Evolutionary conservation across 2,113 vertebrate genomes (phyloP).

Genomic region (Scopus umbretta): DNA sequence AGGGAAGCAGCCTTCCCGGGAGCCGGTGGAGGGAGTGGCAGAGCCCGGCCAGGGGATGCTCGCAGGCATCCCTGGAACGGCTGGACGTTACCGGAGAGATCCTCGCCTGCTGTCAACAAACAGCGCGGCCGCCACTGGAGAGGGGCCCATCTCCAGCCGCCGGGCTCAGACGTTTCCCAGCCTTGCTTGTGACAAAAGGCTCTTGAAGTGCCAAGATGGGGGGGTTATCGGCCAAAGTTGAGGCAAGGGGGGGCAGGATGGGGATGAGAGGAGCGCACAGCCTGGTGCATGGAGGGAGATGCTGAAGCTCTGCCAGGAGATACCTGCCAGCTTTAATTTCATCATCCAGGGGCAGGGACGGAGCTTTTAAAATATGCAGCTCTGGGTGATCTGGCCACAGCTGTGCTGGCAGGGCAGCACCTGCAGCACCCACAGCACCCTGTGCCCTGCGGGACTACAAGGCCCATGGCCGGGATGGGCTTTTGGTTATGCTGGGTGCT

Average conservation of each 20-base stretch:
- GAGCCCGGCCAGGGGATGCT: not conserved
- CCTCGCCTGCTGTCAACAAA: not conserved
- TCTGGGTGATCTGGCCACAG: too few species aligned
- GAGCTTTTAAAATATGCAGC: not conserved
- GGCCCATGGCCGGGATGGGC: accelerated
- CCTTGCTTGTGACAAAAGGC: not conserved
- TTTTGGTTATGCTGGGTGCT: not conserved
- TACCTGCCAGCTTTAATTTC: not conserved
- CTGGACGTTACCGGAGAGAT: constrained; percentile 19
- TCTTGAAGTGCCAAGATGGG: not conserved
- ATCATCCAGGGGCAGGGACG: not conserved
- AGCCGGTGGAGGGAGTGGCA: not conserved
- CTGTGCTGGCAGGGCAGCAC: not conserved
- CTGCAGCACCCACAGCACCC: not conserved
- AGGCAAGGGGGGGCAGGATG: accelerated
- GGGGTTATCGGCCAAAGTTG: not conserved
- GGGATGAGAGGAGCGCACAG: not conserved
- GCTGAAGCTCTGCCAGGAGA: not conserved
- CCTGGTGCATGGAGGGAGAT: accelerated
- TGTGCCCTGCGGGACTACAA: not conserved
- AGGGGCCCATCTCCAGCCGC: not conserved
- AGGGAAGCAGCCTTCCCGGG: not conserved
- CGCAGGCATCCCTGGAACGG: not conserved
- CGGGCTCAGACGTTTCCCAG: not conserved
- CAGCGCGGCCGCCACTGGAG: not conserved